Evolutionary conservation across 2,797 vertebrate genomes (phyloP).

Genomic region (Gymnothorax javanicus): DNA sequence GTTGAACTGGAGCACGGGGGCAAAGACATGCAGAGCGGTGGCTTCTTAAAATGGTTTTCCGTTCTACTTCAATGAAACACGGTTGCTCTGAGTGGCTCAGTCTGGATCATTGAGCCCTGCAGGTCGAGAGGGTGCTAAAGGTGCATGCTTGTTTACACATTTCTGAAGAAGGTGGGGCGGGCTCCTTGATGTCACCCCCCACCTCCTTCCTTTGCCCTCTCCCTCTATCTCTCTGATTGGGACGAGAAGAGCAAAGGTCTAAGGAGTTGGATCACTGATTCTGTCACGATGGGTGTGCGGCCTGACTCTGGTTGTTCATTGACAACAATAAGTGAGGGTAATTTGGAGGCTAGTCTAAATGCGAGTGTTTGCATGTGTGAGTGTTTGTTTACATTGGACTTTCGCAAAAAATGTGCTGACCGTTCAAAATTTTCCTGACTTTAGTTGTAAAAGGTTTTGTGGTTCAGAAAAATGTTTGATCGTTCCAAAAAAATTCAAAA

Average conservation of each 20-base stretch:
- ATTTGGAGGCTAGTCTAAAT: not conserved
- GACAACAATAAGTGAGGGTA: conserved; percentile 43
- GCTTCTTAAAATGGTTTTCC: not conserved
- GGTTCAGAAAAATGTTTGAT: no score
- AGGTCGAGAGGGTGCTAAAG: conserved; percentile 61
- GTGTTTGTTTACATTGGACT: not conserved
- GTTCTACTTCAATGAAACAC: conserved; percentile 43
- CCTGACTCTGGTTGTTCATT: conserved; percentile 51
- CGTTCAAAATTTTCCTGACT: no score
- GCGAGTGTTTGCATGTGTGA: not conserved
- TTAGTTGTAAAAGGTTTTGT: no score
- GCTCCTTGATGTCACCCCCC: conserved; percentile 36
- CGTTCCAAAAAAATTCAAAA: no score
- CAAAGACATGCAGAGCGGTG: not conserved
- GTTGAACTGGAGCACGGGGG: not conserved
- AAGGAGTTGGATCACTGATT: not conserved
- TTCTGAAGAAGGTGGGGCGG: conserved; percentile 67
- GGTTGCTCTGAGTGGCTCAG: not conserved
- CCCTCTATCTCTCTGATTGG: conserved; percentile 56
- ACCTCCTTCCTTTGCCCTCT: conserved; percentile 21
- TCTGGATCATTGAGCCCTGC: conserved; percentile 7
- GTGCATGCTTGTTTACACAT: conserved; percentile 73
- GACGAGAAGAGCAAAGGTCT: conserved; percentile 46
- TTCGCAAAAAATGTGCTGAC: no score
- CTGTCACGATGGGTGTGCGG: conserved; percentile 41